phyloP scores from a whole-genome alignment of 2,888 invertebrate species.

The Erebia palarica region DNA sequence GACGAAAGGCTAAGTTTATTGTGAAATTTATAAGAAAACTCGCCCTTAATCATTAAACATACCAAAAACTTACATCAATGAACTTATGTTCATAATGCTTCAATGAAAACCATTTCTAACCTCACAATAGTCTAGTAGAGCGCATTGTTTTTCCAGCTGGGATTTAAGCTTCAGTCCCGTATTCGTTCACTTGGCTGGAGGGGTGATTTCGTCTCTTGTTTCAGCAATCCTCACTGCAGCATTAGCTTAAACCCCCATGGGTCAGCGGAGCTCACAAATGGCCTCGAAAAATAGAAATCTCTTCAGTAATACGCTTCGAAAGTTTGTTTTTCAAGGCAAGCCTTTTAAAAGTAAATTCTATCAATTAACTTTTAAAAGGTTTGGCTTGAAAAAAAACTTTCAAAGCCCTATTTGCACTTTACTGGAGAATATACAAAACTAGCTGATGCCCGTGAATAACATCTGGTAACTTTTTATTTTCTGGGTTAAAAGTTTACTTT shows the following conservation, averaged over 20 bases:
- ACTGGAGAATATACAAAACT: too few relatives aligned
- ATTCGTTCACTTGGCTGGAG: constrained; percentile 26
- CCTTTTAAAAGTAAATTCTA: too few relatives aligned
- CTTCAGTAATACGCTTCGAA: background rate
- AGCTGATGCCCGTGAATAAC: too few relatives aligned
- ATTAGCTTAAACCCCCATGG: constrained; percentile 35
- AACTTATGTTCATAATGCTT: background rate
- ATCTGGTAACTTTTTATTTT: too few relatives aligned
- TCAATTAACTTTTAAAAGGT: background rate
- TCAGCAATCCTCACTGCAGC: constrained; percentile 32
- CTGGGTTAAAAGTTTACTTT: too few relatives aligned
- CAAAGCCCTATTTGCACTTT: too few relatives aligned
- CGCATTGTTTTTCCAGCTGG: constrained; percentile 34
- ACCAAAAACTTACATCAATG: too few relatives aligned
- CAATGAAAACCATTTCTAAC: constrained; percentile 1
- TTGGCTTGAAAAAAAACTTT: background rate
- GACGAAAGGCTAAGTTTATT: too few relatives aligned
- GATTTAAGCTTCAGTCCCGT: constrained; percentile 34
- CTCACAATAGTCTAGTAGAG: constrained; percentile 32
- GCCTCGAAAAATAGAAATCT: constrained; percentile 22
- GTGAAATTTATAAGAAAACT: too few relatives aligned
- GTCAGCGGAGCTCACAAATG: constrained; percentile 26
- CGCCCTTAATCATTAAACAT: too few relatives aligned
- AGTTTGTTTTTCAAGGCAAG: too few relatives aligned
- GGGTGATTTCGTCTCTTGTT: constrained; percentile 35